A percentile compares a stretch with the other conserved stretches of the same genome.
Conservation (phyloP, 2,797 vertebrate species). For the Silurus lanzhouensis region DNA sequence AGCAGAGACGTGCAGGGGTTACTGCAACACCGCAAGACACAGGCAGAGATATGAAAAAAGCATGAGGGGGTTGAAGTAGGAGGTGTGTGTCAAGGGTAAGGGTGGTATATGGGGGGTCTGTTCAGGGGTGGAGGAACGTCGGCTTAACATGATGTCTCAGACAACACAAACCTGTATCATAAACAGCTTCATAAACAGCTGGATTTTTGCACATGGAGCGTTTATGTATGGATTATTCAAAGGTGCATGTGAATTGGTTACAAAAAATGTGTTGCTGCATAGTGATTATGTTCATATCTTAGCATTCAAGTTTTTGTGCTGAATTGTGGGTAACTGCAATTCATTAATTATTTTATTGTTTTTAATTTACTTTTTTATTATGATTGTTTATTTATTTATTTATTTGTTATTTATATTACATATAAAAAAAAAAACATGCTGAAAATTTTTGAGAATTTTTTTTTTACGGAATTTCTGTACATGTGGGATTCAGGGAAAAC, state of each 20-base stretch:
- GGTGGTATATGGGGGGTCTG: too few relatives aligned
- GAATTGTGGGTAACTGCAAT: too few relatives aligned
- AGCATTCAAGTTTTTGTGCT: too few relatives aligned
- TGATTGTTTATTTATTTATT: too few relatives aligned
- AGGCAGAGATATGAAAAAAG: slow-evolving; percentile 47
- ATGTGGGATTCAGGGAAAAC: too few relatives aligned
- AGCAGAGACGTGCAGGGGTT: slow-evolving; percentile 66
- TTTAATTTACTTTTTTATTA: too few relatives aligned
- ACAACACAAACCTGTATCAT: background rate
- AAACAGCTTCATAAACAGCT: background rate
- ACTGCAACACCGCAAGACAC: slow-evolving; percentile 63
- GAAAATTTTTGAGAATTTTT: too few relatives aligned
- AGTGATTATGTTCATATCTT: background rate
- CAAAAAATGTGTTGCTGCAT: background rate
- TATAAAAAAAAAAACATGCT: too few relatives aligned
- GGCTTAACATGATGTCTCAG: background rate
- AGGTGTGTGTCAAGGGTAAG: background rate
- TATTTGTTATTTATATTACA: too few relatives aligned
- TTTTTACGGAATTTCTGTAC: too few relatives aligned
- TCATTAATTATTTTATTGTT: too few relatives aligned
- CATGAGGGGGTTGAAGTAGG: slow-evolving; percentile 21
- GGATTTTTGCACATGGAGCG: background rate
- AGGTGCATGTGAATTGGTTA: background rate
- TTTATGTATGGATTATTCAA: background rate
- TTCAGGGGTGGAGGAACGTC: slow-evolving; percentile 30